Base-by-base conservation (phyloP, 2,113 vertebrate species). In the Gadus chalcogrammus region DNA sequence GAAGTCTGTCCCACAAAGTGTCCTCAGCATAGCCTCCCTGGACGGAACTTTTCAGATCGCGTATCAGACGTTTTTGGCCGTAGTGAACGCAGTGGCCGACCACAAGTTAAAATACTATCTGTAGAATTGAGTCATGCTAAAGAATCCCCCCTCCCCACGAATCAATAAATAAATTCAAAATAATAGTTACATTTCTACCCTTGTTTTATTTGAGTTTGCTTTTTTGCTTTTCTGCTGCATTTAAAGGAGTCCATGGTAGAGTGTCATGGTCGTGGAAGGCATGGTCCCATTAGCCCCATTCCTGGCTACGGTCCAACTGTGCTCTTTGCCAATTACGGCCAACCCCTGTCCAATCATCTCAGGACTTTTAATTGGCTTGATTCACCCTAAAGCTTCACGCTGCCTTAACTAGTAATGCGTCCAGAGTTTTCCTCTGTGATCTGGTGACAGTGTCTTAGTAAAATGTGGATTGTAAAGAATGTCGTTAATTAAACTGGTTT, bases 331-430 rank as follows among this genome's bases (percentile, higher is more conserved):
- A 24, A 53, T 64, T 61, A 17, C 7, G 48, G 68, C 69, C 82
- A 20, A 70, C 69, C 75, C 42, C 70, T 38, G 31, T 69, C 55
- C 60, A 4, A 61, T 61, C 65, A 65, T 68, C 67, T 66, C 73
- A 63, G 67, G 64, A 67, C 31, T 79, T 61, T n/a, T 78, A 76
- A 85, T 79, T 78, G 78, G 76, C 80, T 75, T 70, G 69, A 61
- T 52, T 75, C 66, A 27, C 55, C 68, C 76, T 64, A 65, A 64
- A 63, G 28, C 55, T 4, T 3, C 38, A 17, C 62, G 31, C 62
- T 35, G 27, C 4, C 38, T 38, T 61, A 52, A 74, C 62, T 65
- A n/a, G n/a, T n/a, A 52, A 63, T 71, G 63, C 53, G 65, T 22
- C 20, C 11, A 18, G 58, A 66, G 62, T 71, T 64, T 31, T 53